Conservation (phyloP, 2,888 invertebrate species). For the Gryllus longicercus region DNA sequence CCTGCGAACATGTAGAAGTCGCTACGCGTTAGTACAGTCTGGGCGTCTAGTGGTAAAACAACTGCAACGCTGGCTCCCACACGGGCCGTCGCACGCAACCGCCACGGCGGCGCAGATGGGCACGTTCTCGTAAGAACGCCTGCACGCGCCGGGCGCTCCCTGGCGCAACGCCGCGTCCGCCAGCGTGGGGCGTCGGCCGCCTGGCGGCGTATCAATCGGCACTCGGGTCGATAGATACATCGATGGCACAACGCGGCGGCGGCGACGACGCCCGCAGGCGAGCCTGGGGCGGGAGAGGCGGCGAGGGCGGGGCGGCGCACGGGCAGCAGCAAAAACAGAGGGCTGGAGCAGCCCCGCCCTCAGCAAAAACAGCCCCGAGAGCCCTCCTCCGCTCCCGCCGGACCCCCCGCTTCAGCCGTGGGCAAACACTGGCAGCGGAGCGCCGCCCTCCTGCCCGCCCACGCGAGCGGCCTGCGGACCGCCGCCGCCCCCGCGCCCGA, state of each 20-base stretch:
- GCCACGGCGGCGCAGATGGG: neutral
- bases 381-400: neutral
- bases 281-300: neutral
- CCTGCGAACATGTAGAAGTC: too few relatives aligned
- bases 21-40: too few relatives aligned
- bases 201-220: neutral
- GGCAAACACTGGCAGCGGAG: neutral
- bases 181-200: neutral
- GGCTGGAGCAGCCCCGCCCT: constrained; percentile 3
- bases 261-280: neutral
- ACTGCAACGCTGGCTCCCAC: too few relatives aligned
- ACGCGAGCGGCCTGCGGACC: too few relatives aligned
- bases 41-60: too few relatives aligned
- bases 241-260: neutral
- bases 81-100: neutral
- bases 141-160: neutral
- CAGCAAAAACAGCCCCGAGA: neutral
- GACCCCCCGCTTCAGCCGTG: neutral
- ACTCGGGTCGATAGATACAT: neutral
- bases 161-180: neutral
- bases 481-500: too few relatives aligned
- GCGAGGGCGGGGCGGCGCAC: neutral
- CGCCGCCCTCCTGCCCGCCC: too few relatives aligned
- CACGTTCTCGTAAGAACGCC: neutral
- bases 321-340: neutral